Conservation (phyloP, 1,140 invertebrate genomes). For the Frieseomelitta varia region DNA sequence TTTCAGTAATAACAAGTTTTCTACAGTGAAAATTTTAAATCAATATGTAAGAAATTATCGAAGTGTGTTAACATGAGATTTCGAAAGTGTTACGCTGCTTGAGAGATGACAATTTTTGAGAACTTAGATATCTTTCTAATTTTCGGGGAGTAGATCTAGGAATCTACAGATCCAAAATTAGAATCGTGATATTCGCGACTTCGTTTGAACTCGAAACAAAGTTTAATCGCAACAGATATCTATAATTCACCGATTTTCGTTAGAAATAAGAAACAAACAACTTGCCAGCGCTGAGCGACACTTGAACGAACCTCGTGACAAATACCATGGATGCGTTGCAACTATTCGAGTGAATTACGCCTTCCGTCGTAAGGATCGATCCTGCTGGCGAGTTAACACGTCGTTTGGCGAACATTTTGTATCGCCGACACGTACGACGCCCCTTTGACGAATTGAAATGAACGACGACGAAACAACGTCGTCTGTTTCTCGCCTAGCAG, state of each 20-base stretch:
- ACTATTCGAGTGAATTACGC: not conserved
- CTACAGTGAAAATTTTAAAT: no score
- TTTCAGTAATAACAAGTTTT: no score
- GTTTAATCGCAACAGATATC: no score
- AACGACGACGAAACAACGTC: not conserved
- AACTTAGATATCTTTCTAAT: not conserved
- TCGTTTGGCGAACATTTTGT: not conserved
- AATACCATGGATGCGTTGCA: not conserved
- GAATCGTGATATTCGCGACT: no score
- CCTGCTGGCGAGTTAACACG: not conserved
- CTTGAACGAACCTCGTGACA: not conserved
- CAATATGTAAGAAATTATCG: no score
- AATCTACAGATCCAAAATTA: no score
- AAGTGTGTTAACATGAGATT: no score
- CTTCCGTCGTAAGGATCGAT: not conserved
- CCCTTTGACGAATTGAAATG: conserved; percentile 27
- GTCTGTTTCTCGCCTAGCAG: conserved; percentile 6
- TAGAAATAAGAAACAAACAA: no score
- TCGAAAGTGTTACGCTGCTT: not conserved
- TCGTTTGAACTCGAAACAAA: no score
- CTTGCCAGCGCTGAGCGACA: not conserved
- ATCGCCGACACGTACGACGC: not conserved
- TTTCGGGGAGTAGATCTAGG: no score
- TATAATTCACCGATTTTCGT: no score
- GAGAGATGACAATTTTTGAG: not conserved